These are phyloP conservation scores for Zeus faber DNA, from an alignment of 2,113 vertebrate genomes.

Conservation along the genomic window DNA sequence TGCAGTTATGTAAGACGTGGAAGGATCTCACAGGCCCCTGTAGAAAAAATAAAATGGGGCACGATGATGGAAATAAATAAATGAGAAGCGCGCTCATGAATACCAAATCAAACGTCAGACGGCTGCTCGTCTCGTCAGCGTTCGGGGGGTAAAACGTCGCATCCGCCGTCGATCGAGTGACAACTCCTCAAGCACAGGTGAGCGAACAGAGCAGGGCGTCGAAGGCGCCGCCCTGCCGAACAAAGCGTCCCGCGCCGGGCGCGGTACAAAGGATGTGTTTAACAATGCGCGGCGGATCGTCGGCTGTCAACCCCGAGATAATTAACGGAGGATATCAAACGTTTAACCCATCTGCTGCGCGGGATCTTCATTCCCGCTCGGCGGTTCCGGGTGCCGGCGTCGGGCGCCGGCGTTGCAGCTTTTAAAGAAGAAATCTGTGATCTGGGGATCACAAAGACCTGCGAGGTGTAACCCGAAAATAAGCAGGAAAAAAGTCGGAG, in stretches of 20 bases:
- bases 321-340: constrained; percentile 57
- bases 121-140: constrained; percentile 43
- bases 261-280: constrained; percentile 46
- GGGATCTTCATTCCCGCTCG: too few relatives aligned
- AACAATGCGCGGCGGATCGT: constrained; percentile 46
- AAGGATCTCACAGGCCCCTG: constrained; percentile 9
- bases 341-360: constrained; percentile 43
- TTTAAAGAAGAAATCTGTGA: too few relatives aligned
- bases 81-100: constrained; percentile 48
- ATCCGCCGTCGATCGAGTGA: too few relatives aligned
- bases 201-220: neutral
- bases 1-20: too few relatives aligned
- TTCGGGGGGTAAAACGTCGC: constrained; percentile 24
- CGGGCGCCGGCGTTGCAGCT: too few relatives aligned
- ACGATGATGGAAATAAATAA: constrained; percentile 53
- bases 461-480: too few relatives aligned
- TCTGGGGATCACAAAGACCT: too few relatives aligned
- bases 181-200: too few relatives aligned
- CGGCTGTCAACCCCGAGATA: constrained; percentile 47
- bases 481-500: too few relatives aligned
- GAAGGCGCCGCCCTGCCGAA: constrained; percentile 26
- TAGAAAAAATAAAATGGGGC: constrained; percentile 15
- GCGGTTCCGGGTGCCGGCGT: too few relatives aligned
- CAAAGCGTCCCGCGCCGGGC: constrained; percentile 28
- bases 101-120: constrained; percentile 58